Percentiles rank a stretch among this genome's conserved stretches.
These are phyloP conservation scores for Acanthopleura granulata DNA, from an alignment of 2,888 invertebrate species.

Conservation along the genomic window DNA sequence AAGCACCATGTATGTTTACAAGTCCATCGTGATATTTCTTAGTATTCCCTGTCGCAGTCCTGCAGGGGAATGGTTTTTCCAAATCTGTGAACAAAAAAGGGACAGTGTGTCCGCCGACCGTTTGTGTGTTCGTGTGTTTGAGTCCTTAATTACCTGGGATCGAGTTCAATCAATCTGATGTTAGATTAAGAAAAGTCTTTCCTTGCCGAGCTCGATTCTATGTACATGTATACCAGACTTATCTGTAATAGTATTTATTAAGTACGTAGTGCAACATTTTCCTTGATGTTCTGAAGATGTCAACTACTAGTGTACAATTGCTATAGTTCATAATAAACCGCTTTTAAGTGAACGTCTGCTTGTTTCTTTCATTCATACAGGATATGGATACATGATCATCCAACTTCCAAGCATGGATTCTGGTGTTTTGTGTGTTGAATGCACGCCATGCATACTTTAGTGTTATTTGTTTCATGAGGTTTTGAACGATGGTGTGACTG, in stretches of 20 bases:
- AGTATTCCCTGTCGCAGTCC: not conserved
- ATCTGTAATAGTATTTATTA: slow-evolving; percentile 7
- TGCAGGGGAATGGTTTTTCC: not conserved
- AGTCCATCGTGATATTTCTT: slow-evolving; percentile 6
- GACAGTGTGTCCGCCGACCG: not conserved
- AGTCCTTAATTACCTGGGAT: not conserved
- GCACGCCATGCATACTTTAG: too few relatives aligned
- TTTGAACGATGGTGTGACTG: too few relatives aligned
- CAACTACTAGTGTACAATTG: slow-evolving; percentile 17
- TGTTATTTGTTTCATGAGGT: too few relatives aligned
- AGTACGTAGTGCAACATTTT: slow-evolving; percentile 4
- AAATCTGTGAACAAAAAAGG: not conserved
- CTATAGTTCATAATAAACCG: slow-evolving; percentile 20
- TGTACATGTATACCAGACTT: not conserved
- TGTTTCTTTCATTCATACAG: too few relatives aligned
- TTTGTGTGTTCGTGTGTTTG: not conserved
- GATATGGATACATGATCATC: too few relatives aligned
- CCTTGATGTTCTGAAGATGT: slow-evolving; percentile 1
- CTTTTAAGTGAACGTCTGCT: not conserved
- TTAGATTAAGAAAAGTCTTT: not conserved
- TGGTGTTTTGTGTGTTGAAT: too few relatives aligned
- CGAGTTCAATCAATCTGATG: slow-evolving; percentile 2
- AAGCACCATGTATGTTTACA: too few relatives aligned
- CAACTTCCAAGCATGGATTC: too few relatives aligned
- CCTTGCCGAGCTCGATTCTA: not conserved